Evolutionary conservation across 2,888 invertebrate species (phyloP).

Genomic region (Drosophila emarginata): DNA sequence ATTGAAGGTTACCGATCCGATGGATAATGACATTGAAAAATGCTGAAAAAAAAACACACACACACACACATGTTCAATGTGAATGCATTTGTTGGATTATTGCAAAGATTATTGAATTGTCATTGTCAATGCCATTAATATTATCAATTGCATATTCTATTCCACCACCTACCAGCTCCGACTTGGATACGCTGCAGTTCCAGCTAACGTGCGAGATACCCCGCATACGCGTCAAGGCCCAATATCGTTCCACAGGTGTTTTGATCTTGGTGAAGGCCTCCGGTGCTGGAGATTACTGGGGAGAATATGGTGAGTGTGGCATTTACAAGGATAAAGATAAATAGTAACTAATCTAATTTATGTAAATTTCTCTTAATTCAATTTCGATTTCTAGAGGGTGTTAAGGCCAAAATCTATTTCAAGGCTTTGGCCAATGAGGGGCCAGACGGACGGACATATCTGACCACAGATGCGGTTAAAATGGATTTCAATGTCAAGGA

Average conservation of each 20-base stretch:
- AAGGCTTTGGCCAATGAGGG: conserved; percentile 86
- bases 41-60: conserved; percentile 15
- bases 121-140: conserved; percentile 56
- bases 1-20: not conserved
- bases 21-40: conserved; percentile 45
- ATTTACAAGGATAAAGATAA: not conserved
- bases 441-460: conserved; percentile 86
- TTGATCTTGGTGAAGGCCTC: conserved; percentile 91
- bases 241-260: conserved; percentile 91
- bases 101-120: conserved; percentile 44
- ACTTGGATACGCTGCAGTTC: conserved; percentile 90
- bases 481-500: conserved; percentile 93
- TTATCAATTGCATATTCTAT: conserved; percentile 6
- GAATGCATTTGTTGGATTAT: conserved; percentile 45
- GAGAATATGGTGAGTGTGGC: conserved; percentile 88
- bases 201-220: conserved; percentile 91
- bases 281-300: conserved; percentile 94
- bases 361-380: not conserved
- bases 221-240: conserved; percentile 89
- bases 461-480: conserved; percentile 89
- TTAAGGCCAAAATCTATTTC: conserved; percentile 92
- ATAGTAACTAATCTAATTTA: not conserved
- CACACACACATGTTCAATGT: conserved; percentile 55
- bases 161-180: conserved; percentile 84
- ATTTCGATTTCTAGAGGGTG: conserved; percentile 85